Evolutionary conservation across 2,113 vertebrate genomes (phyloP), one percentile per base, ranked within the genome.

Genomic region (Phrynosoma platyrhinos): DNA sequence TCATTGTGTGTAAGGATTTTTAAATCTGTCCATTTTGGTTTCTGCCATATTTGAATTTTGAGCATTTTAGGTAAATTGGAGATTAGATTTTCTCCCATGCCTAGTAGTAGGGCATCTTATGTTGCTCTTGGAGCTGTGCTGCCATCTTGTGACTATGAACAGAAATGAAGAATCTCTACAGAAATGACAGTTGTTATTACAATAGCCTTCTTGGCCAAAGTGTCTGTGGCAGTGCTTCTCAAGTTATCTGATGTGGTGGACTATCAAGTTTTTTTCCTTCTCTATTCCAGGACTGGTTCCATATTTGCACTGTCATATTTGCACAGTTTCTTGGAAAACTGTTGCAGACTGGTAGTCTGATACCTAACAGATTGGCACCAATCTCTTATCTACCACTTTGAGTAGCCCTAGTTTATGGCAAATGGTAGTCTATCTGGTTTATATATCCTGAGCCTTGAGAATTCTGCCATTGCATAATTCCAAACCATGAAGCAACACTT

Each of bases 61-160:
- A 27, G 6, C 25, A 71, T n/a, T 71, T 71, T 71, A 30, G 68
- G 68, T 71, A 10, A 18, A 25, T 27, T 68, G 5, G 23, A 23
- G 23, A 23, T 68, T 21, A 69, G 25, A 69, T 69, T 25, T 27
- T 69, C 68, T 27, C 23, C 23, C 4, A 69, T 69, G 21, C n/a
- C n/a, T n/a, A n/a, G n/a, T n/a, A n/a, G n/a, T n/a, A n/a, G n/a
- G n/a, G n/a, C n/a, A n/a, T 30, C 25, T 69, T 9, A 14, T 10
- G 1, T 30, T 42, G 13, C 23, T 53, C 58, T 62, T 62, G 58
- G 53, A 18, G 66, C 75, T 0, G 0, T 90, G 86, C 92, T 94
- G 95, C 93, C 95, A 76, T 88, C 94, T 79, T 25, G 80, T 90
- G 94, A 71, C 3, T 0, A 0, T 0, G 27, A n/a, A 0, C 36